A percentile compares a stretch with the other conserved stretches of the same genome.
Evolutionary conservation across 2,888 invertebrate genomes (phyloP).

Genomic region (Brenthis hecate): DNA sequence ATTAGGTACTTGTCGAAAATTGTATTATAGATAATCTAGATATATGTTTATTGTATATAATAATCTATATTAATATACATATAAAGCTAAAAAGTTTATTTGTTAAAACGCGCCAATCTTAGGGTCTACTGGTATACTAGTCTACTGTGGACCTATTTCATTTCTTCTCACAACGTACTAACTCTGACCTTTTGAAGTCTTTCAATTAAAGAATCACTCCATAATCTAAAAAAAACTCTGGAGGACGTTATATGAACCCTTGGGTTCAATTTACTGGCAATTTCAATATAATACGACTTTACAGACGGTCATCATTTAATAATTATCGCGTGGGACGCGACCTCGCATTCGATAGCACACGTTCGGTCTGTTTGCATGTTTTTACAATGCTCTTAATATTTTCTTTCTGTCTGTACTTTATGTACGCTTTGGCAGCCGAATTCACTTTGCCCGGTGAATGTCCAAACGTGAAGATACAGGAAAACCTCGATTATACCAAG

Average conservation of each 20-base stretch:
- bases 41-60: too few relatives aligned
- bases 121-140: too few relatives aligned
- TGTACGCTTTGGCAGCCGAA: constrained; percentile 52
- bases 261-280: constrained; percentile 48
- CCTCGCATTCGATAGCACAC: constrained; percentile 53
- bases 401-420: constrained; percentile 46
- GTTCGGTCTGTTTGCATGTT: constrained; percentile 48
- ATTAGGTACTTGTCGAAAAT: too few relatives aligned
- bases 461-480: constrained; percentile 65
- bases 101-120: too few relatives aligned
- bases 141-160: too few relatives aligned
- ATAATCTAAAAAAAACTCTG: constrained; percentile 28
- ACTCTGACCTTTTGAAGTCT: too few relatives aligned
- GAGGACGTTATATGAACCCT: constrained; percentile 38
- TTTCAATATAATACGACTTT: constrained; percentile 55
- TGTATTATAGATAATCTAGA: too few relatives aligned
- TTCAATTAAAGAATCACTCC: not conserved
- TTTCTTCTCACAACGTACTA: too few relatives aligned
- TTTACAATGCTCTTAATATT: constrained; percentile 54
- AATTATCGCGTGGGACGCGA: constrained; percentile 67
- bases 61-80: too few relatives aligned
- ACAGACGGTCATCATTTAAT: constrained; percentile 57
- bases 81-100: too few relatives aligned
- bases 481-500: constrained; percentile 69
- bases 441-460: constrained; percentile 69